Evolutionary conservation across 1,140 invertebrate species (phyloP), one percentile per base, ranked within the genome.

Genomic region (Phthorimaea operculella): DNA sequence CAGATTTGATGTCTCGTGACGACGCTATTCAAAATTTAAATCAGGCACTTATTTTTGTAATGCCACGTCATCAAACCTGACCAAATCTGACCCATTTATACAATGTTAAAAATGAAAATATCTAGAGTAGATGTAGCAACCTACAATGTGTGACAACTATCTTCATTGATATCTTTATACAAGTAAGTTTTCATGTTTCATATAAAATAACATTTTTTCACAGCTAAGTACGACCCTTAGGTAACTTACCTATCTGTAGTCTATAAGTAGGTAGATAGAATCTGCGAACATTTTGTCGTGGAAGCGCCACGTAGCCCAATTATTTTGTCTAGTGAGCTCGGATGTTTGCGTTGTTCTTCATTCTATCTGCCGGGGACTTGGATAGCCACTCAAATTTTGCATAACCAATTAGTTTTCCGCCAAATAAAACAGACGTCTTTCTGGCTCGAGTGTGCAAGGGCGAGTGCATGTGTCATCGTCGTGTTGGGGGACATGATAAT

Each of bases 391-490:
- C 63, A 59, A 81, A 79, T 80, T 80, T 76, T 76, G 77, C 77
- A 83, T 83, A 79, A 72, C 76, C 80, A 83, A 83, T 83, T 82
- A 82, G 74, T 74, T 77, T 70, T 61, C 66, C 59, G 61, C 75
- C 68, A 75, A 81, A 68, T 74, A 73, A 70, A 81, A 72, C 70
- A 79, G 69, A 69, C 74, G 54, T 70, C 65, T 71, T 71, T 68
- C 62, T 15, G 12, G 36, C 36, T 39, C 10, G 36, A 39, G 36
- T 12, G 36, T 10, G n/a, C 3, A 9, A n/a, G n/a, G 36, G 21
- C 21, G 21, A 28, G 21, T 28, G 21, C 21, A 28, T 39, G 36
- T 39, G 36, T 39, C 36, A n/a, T n/a, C n/a, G n/a, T 39, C n/a
- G 36, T 39, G 36, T 39, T 5, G 36, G 36, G 36, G 10, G 10